Evolutionary conservation across 2,113 vertebrate genomes (phyloP).

Genomic region (Thermophis baileyi): DNA sequence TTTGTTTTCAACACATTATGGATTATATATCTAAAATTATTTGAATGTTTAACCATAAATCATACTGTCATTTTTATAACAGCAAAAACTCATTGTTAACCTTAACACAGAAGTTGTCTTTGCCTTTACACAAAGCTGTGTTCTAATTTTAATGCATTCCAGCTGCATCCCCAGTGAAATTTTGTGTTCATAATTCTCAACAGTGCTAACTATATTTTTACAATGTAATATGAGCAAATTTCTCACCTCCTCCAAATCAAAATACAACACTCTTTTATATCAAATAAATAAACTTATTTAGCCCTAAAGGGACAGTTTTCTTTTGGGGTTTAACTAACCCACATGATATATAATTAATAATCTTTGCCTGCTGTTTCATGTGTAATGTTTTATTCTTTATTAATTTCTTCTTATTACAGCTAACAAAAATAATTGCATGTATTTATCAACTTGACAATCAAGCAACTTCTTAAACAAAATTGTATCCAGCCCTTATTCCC

Average conservation of each 20-base stretch:
- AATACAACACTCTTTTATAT: not conserved
- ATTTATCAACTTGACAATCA: not conserved
- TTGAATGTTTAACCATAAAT: slow-evolving; percentile 49
- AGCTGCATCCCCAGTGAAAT: slow-evolving; percentile 33
- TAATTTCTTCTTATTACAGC: slow-evolving; percentile 23
- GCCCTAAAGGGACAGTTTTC: not conserved
- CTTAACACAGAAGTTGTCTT: slow-evolving; percentile 30
- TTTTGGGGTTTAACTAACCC: slow-evolving; percentile 17
- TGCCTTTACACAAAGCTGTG: slow-evolving; percentile 14
- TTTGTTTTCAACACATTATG: rapidly evolving
- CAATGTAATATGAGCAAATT: not conserved
- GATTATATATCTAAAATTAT: not conserved
- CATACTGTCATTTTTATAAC: slow-evolving; percentile 28
- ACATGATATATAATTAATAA: slow-evolving; percentile 10
- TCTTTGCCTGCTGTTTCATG: not conserved
- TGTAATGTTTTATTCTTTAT: not conserved
- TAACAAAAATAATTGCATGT: not conserved
- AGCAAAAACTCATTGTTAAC: slow-evolving; percentile 31
- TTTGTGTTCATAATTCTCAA: not conserved
- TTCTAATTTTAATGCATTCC: slow-evolving; percentile 46
- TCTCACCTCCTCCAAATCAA: not conserved
- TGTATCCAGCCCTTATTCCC: not conserved
- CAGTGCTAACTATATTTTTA: not conserved
- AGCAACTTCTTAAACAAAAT: not conserved
- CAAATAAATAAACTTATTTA: slow-evolving; percentile 1